These are phyloP conservation scores for Sterrhoptilus dennistouni DNA, from an alignment of 2,113 vertebrate species.

Conservation along the genomic window DNA sequence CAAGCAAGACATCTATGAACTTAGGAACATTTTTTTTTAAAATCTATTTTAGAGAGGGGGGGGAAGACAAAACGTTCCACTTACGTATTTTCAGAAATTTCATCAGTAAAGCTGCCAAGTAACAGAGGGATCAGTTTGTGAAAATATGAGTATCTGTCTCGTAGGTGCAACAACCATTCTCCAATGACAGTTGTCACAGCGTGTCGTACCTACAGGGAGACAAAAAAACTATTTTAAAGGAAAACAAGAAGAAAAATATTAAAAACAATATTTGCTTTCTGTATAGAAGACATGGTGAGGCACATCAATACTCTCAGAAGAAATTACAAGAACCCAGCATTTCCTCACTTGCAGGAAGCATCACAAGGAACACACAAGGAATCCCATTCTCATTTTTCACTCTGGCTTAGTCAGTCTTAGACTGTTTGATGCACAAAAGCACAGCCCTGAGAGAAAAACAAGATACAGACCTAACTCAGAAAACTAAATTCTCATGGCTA, in stretches of 20 bases:
- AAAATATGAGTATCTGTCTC: conserved; percentile 92
- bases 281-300: neutral
- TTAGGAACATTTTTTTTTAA: neutral
- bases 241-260: neutral
- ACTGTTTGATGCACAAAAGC: neutral
- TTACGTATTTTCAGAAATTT: conserved; percentile 87
- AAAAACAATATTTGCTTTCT: neutral
- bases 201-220: conserved; percentile 82
- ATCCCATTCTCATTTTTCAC: neutral
- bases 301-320: neutral
- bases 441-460: neutral
- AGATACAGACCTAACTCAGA: neutral
- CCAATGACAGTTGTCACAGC: conserved; percentile 84
- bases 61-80: neutral
- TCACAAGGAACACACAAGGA: neutral
- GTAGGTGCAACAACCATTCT: conserved; percentile 86
- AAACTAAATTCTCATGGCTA: neutral
- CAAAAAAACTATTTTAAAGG: neutral
- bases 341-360: neutral
- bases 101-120: conserved; percentile 84
- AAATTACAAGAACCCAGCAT: neutral
- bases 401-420: neutral
- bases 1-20: neutral
- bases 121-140: conserved; percentile 91
- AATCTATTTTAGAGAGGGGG: rapidly evolving